These are phyloP conservation scores for Oreochromis mossambicus DNA, from an alignment of 2,797 vertebrate genomes.

Conservation along the genomic window DNA sequence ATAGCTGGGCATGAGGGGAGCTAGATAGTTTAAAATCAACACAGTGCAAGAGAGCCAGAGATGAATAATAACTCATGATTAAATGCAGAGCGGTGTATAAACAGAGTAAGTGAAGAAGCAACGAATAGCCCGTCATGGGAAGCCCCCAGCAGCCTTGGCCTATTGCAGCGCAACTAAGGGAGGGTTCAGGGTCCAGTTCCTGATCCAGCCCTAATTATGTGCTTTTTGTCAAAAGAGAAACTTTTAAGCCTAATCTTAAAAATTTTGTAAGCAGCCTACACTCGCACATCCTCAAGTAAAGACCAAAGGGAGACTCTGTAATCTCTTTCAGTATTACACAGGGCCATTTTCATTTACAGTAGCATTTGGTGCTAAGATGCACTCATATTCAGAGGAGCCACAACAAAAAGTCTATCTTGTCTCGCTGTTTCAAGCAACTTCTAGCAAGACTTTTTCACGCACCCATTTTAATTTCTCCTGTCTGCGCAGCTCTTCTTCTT, in stretches of 20 bases:
- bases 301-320: neutral
- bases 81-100: neutral
- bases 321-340: neutral
- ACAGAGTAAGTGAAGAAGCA: neutral
- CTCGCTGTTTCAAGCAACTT: neutral
- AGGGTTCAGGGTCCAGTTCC: neutral
- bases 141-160: neutral
- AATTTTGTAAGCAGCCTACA: neutral
- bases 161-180: neutral
- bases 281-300: neutral
- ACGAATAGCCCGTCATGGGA: neutral
- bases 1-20: neutral
- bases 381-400: neutral
- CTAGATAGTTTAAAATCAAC: neutral
- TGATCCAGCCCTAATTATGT: neutral
- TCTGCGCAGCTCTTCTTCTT: slow-evolving; percentile 71
- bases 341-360: neutral
- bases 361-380: neutral
- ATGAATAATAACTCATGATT: neutral
- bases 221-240: neutral
- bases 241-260: neutral
- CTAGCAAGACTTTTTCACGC: slow-evolving; percentile 1
- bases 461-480: slow-evolving; percentile 82
- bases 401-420: neutral
- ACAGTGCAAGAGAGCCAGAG: neutral